Percentiles rank a stretch among this genome's conserved stretches.
phyloP scores from a whole-genome alignment of 1,140 invertebrate genomes.

The Lethrus apterus region DNA sequence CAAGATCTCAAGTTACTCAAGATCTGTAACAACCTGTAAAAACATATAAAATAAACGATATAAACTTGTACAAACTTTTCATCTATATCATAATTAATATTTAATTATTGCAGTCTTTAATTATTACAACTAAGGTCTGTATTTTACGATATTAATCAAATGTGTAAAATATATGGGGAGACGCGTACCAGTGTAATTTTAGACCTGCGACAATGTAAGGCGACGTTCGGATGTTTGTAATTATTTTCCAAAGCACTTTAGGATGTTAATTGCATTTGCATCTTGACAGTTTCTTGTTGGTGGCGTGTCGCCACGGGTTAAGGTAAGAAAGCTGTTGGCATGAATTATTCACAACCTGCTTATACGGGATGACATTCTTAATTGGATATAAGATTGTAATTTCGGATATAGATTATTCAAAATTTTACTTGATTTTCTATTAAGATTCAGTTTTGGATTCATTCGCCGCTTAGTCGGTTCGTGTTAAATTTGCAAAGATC shows the following conservation, averaged over 20 bases:
- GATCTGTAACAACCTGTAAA: no score
- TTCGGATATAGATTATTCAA: slow-evolving; percentile 34
- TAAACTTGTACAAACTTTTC: no score
- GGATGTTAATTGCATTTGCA: slow-evolving; percentile 40
- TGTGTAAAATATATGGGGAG: no score
- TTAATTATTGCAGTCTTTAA: no score
- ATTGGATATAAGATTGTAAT: slow-evolving; percentile 32
- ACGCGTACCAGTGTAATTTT: slow-evolving; percentile 6
- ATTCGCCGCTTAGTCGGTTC: no score
- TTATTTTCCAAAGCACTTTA: slow-evolving; percentile 37
- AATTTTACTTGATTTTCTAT: slow-evolving; percentile 24
- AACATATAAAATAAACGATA: no score
- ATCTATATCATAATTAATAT: no score
- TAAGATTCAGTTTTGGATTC: slow-evolving; percentile 16
- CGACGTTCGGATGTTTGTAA: slow-evolving; percentile 30
- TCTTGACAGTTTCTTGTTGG: slow-evolving; percentile 39
- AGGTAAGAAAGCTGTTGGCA: slow-evolving; percentile 37
- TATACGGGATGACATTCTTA: slow-evolving; percentile 32
- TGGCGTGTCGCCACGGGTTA: slow-evolving; percentile 36
- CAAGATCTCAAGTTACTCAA: no score
- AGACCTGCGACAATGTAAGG: slow-evolving; percentile 7
- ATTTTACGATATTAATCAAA: no score
- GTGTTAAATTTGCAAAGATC: no score
- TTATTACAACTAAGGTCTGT: no score
- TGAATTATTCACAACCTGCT: slow-evolving; percentile 36